Evolutionary conservation across 1,140 invertebrate genomes (phyloP).

Genomic region (Lasioglossum albipes): DNA sequence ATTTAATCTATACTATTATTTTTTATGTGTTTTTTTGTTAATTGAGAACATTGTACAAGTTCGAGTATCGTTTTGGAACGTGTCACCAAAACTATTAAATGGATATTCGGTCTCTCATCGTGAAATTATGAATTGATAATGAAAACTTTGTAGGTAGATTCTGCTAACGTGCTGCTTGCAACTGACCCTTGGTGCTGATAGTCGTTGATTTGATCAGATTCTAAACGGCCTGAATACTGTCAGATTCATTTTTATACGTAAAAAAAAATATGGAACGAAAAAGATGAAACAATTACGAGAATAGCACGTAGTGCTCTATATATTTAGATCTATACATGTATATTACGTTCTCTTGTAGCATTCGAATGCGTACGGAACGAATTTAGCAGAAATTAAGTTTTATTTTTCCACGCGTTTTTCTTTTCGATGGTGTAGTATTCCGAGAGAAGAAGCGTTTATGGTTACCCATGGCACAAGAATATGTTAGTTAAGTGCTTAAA

Average conservation of each 20-base stretch:
- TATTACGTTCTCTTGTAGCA: slow-evolving; percentile 18
- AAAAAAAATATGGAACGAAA: background rate
- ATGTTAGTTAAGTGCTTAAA: slow-evolving; percentile 49
- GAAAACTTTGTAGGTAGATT: slow-evolving; percentile 49
- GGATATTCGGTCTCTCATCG: slow-evolving; percentile 2
- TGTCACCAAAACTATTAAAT: background rate
- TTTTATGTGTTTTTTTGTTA: slow-evolving; percentile 17
- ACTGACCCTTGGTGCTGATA: slow-evolving; percentile 43
- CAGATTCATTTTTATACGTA: slow-evolving; percentile 17
- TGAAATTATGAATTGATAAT: background rate
- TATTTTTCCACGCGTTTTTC: slow-evolving; percentile 42
- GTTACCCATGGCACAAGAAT: slow-evolving; percentile 50
- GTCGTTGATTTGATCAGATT: slow-evolving; percentile 39
- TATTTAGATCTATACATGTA: slow-evolving; percentile 24
- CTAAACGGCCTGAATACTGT: slow-evolving; percentile 39
- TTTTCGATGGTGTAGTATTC: slow-evolving; percentile 20
- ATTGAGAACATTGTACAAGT: slow-evolving; percentile 11
- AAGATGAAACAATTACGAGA: background rate
- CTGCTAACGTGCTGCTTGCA: slow-evolving; percentile 44
- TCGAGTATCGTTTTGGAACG: slow-evolving; percentile 10
- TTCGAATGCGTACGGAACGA: slow-evolving; percentile 7
- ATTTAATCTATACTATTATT: slow-evolving; percentile 32
- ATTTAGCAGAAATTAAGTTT: slow-evolving; percentile 41
- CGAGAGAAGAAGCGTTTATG: slow-evolving; percentile 41
- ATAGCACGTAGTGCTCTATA: slow-evolving; percentile 20